Evolutionary conservation across 2,113 vertebrate species (phyloP).

Genomic region (Oreocharis arfaki): DNA sequence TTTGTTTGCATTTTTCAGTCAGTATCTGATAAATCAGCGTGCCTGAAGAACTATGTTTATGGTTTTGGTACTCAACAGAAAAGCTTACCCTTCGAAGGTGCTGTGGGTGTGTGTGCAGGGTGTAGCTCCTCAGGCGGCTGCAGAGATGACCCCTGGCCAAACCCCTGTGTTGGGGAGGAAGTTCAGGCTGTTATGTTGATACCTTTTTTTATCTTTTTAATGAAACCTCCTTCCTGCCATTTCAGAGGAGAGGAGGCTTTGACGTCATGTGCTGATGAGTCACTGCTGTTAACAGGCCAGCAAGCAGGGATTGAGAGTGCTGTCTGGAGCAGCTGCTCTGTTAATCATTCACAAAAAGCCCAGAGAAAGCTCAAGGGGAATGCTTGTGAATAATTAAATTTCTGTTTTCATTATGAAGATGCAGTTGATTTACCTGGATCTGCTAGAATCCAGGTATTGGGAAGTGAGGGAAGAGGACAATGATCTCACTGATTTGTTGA

Average conservation of each 20-base stretch:
- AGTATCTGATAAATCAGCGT: not conserved
- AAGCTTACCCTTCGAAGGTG: not conserved
- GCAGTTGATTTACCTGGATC: conserved; percentile 55
- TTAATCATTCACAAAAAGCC: conserved; percentile 76
- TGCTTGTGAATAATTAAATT: conserved; percentile 74
- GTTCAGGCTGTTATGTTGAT: conserved; percentile 50
- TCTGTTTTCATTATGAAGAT: conserved; percentile 69
- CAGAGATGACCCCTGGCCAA: conserved; percentile 28
- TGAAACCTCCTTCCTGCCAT: conserved; percentile 61
- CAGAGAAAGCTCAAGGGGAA: conserved; percentile 66
- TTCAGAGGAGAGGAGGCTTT: conserved; percentile 52
- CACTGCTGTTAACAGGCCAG: conserved; percentile 66
- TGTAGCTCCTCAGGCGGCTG: not conserved
- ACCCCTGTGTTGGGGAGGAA: conserved; percentile 38
- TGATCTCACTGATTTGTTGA: not conserved
- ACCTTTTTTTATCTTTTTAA: conserved; percentile 56
- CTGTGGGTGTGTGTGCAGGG: fast-evolving
- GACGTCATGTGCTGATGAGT: conserved; percentile 72
- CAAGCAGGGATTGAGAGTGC: conserved; percentile 48
- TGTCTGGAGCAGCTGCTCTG: conserved; percentile 63
- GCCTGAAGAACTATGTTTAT: not conserved
- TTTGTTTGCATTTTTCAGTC: not conserved
- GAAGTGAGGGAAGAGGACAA: not conserved
- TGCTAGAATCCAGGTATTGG: conserved; percentile 10
- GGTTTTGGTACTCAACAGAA: not conserved